phyloP scores from a whole-genome alignment of 2,888 invertebrate species.

The Serrognathus titanus region DNA sequence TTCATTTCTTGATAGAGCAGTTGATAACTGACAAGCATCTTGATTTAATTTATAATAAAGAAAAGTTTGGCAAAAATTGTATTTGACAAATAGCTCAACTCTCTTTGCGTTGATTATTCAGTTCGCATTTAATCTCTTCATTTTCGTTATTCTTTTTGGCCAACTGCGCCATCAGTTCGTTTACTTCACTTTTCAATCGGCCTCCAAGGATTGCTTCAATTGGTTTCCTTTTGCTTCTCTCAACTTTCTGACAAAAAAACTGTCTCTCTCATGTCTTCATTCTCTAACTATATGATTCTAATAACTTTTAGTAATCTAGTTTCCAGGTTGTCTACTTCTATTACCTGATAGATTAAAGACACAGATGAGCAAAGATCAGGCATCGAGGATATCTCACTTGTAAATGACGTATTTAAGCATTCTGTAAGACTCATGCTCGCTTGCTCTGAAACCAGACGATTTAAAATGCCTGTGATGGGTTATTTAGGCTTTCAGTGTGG shows the following conservation, averaged over 20 bases:
- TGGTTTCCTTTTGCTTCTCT: constrained; percentile 46
- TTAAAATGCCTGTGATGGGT: constrained; percentile 74
- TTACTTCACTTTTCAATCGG: constrained; percentile 54
- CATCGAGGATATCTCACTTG: constrained; percentile 38
- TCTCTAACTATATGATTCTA: constrained; percentile 70
- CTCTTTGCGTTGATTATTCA: constrained; percentile 56
- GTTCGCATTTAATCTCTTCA: constrained; percentile 52
- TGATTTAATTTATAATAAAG: constrained; percentile 53
- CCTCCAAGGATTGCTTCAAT: constrained; percentile 52
- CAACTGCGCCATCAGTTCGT: constrained; percentile 54
- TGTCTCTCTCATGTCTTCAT: constrained; percentile 62
- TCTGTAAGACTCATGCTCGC: constrained; percentile 37
- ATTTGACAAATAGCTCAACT: constrained; percentile 50
- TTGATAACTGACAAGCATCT: constrained; percentile 58
- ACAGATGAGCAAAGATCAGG: constrained; percentile 56
- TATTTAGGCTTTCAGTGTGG: constrained; percentile 67
- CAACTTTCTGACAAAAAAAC: constrained; percentile 41
- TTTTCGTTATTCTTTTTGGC: constrained; percentile 54
- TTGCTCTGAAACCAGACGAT: constrained; percentile 55
- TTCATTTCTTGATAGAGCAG: constrained; percentile 51
- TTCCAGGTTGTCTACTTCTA: constrained; percentile 71
- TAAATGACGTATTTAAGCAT: constrained; percentile 46
- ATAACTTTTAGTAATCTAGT: constrained; percentile 70
- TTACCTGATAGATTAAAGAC: constrained; percentile 68
- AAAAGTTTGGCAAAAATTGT: neutral